A percentile compares a stretch with the other conserved stretches of the same genome.
These are phyloP conservation scores for Rhadinocentrus ornatus DNA, from an alignment of 2,797 vertebrate species.

Conservation along the genomic window DNA sequence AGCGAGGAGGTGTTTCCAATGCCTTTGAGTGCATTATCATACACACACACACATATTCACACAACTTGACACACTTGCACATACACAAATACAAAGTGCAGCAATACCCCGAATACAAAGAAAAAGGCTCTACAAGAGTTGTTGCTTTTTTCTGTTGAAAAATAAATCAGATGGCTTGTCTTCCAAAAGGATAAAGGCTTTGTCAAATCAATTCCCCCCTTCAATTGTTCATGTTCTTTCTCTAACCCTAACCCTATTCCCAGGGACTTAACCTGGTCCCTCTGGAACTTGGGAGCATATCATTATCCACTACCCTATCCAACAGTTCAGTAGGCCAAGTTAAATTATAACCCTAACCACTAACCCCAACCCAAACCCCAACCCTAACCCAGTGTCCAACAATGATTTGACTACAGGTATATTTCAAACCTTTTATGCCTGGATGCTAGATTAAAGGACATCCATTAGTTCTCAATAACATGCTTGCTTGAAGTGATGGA, in stretches of 20 bases:
- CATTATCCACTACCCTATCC: too few relatives aligned
- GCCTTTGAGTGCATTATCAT: conserved; percentile 10
- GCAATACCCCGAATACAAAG: conserved; percentile 39
- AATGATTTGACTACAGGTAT: conserved; percentile 31
- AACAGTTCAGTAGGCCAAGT: too few relatives aligned
- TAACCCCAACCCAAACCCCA: too few relatives aligned
- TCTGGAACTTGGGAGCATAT: too few relatives aligned
- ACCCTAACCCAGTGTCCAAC: conserved; percentile 26
- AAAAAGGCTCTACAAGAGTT: conserved; percentile 50
- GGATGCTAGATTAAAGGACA: conserved; percentile 23
- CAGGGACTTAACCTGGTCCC: too few relatives aligned
- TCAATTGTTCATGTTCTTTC: conserved; percentile 37
- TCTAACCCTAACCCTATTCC: conserved; percentile 5
- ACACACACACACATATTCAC: conserved; percentile 1
- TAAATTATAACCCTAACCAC: too few relatives aligned
- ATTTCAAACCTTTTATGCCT: conserved; percentile 14
- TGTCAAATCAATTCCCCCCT: conserved; percentile 49
- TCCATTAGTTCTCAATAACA: conserved; percentile 4
- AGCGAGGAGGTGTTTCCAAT: conserved; percentile 7
- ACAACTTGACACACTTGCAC: conserved; percentile 15
- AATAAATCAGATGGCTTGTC: conserved; percentile 39
- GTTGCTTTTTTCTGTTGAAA: conserved; percentile 34
- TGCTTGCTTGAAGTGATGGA: not conserved
- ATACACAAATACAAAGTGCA: conserved; percentile 13
- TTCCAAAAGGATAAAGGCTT: conserved; percentile 45